A percentile compares a stretch with the other conserved stretches of the same genome.
Conservation (phyloP, 2,113 vertebrate species). For the Oryzias celebensis region DNA sequence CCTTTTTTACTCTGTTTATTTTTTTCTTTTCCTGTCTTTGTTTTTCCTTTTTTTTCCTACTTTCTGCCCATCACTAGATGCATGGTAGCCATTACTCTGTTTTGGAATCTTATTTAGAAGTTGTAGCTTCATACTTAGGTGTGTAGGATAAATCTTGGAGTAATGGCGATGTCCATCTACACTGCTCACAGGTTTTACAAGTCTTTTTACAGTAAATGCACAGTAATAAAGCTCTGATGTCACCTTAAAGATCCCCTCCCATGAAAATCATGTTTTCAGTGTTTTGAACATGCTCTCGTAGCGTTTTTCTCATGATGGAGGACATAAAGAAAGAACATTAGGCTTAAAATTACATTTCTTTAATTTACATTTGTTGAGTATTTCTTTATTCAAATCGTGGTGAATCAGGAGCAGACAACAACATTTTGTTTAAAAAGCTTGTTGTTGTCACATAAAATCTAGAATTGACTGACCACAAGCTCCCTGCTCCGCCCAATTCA, state of each 20-base stretch:
- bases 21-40: slow-evolving; percentile 38
- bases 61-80: slow-evolving; percentile 72
- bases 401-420: no score
- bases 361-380: no score
- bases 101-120: slow-evolving; percentile 71
- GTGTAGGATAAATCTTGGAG: slow-evolving; percentile 48
- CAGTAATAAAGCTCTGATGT: slow-evolving; percentile 44
- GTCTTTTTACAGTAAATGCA: slow-evolving; percentile 54
- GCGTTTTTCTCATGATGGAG: no score
- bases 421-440: no score
- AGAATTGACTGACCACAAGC: no score
- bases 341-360: no score
- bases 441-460: no score
- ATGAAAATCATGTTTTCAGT: no score
- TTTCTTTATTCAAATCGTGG: no score
- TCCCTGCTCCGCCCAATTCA: no score
- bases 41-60: slow-evolving; percentile 50
- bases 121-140: slow-evolving; percentile 74
- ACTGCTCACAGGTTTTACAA: slow-evolving; percentile 58
- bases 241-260: slow-evolving; percentile 44
- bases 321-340: no score
- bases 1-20: slow-evolving; percentile 38
- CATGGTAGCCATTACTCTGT: slow-evolving; percentile 76
- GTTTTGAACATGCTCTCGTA: no score
- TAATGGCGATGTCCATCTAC: slow-evolving; percentile 76